These are phyloP conservation scores for Chroicocephalus ridibundus DNA, from an alignment of 2,113 vertebrate species.

Conservation along the genomic window DNA sequence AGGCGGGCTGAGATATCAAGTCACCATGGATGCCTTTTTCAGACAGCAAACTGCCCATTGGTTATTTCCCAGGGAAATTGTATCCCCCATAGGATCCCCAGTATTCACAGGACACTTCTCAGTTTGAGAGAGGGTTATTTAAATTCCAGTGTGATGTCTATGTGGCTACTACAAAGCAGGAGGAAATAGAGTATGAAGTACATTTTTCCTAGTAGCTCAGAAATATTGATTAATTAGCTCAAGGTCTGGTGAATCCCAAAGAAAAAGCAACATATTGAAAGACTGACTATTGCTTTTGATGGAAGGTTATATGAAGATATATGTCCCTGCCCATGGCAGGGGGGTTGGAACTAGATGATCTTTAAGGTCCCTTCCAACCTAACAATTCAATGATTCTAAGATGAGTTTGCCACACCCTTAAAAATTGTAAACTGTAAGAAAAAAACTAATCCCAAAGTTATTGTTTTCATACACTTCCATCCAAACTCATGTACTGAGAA, in stretches of 20 bases:
- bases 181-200: not conserved
- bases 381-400: too few relatives aligned
- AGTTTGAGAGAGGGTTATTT: not conserved
- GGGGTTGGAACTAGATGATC: too few relatives aligned
- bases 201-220: not conserved
- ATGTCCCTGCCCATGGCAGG: too few relatives aligned
- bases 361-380: too few relatives aligned
- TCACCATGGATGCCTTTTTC: not conserved
- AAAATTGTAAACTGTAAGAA: not conserved
- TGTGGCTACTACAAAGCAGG: not conserved
- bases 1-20: not conserved
- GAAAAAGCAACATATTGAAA: not conserved
- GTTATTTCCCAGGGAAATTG: not conserved
- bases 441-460: not conserved
- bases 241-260: not conserved
- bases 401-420: not conserved
- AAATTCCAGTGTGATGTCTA: not conserved
- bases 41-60: fast-evolving
- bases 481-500: not conserved
- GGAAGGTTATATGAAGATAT: not conserved
- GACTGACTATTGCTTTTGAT: not conserved
- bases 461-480: not conserved
- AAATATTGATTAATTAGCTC: not conserved
- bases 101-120: not conserved
- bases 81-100: not conserved